Conservation (phyloP, 1,140 invertebrate species). For the Hyposmocoma kahamanoa region DNA sequence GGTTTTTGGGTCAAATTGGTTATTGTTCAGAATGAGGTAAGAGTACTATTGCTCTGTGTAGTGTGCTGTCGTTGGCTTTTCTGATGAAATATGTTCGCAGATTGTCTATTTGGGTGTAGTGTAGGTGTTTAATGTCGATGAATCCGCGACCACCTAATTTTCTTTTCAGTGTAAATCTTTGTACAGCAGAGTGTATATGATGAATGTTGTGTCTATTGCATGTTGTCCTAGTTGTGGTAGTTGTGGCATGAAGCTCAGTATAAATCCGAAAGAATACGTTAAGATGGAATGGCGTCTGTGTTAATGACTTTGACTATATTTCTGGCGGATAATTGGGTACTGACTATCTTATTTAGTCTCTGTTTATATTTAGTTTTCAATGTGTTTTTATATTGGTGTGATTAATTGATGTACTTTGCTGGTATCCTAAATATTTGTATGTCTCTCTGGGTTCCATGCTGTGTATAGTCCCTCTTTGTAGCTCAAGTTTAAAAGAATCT, state of each 20-base stretch:
- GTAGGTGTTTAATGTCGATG: neutral
- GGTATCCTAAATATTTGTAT: slow-evolving; percentile 11
- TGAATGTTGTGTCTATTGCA: neutral
- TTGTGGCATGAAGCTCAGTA: neutral
- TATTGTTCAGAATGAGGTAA: too few relatives aligned
- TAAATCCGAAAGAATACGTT: slow-evolving; percentile 7
- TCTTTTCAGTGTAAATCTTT: neutral
- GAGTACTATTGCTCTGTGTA: neutral
- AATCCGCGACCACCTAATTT: neutral
- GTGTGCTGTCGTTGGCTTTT: neutral
- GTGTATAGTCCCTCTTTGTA: neutral
- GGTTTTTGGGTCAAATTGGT: too few relatives aligned
- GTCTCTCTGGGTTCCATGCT: neutral
- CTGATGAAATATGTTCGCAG: neutral
- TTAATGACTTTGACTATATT: slow-evolving; percentile 9
- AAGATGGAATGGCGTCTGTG: slow-evolving; percentile 5
- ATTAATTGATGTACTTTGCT: slow-evolving; percentile 4
- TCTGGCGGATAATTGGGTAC: neutral
- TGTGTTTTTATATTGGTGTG: slow-evolving; percentile 3
- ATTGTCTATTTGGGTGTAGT: neutral
- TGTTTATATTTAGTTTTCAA: slow-evolving; percentile 1
- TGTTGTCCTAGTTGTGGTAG: neutral
- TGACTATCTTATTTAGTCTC: slow-evolving; percentile 4
- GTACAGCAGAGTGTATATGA: neutral
- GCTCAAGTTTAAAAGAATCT: neutral